Evolutionary conservation across 2,888 invertebrate genomes (phyloP).

Genomic region (Mythimna impura): DNA sequence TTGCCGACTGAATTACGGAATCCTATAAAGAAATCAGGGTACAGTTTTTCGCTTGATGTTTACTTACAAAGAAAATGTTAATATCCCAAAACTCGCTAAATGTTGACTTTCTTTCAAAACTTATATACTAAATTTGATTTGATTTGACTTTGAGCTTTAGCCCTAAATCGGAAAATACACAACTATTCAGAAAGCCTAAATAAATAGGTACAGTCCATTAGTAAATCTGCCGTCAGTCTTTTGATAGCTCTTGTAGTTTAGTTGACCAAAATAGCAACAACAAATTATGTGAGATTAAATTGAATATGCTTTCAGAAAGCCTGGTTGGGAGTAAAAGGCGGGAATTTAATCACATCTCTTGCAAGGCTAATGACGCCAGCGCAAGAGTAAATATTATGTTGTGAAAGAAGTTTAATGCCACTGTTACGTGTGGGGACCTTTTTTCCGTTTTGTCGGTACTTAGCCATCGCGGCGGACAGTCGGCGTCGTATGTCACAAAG

Average conservation of each 20-base stretch:
- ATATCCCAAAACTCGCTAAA: no score
- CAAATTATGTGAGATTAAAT: slow-evolving; percentile 10
- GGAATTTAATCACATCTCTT: slow-evolving; percentile 65
- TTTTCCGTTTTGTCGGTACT: slow-evolving; percentile 72
- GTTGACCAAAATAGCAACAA: slow-evolving; percentile 18
- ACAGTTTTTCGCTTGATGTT: not conserved
- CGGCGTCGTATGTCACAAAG: slow-evolving; percentile 84
- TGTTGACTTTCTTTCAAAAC: not conserved
- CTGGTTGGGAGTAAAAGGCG: slow-evolving; percentile 37
- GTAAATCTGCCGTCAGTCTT: slow-evolving; percentile 9
- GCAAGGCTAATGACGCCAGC: slow-evolving; percentile 39
- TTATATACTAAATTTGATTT: not conserved
- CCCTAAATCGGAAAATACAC: not conserved
- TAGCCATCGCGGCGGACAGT: slow-evolving; percentile 73
- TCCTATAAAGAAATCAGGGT: not conserved
- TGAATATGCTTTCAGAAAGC: slow-evolving; percentile 1
- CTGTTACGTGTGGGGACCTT: slow-evolving; percentile 62
- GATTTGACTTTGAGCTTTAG: not conserved
- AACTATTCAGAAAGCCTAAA: slow-evolving; percentile 1
- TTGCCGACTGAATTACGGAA: no score
- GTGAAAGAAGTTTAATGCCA: slow-evolving; percentile 62
- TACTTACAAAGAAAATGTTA: not conserved
- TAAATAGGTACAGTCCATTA: not conserved
- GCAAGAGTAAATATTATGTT: slow-evolving; percentile 56
- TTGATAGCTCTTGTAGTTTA: not conserved